Evolutionary conservation across 2,888 invertebrate genomes (phyloP).

Genomic region (Microplitis deprimator): DNA sequence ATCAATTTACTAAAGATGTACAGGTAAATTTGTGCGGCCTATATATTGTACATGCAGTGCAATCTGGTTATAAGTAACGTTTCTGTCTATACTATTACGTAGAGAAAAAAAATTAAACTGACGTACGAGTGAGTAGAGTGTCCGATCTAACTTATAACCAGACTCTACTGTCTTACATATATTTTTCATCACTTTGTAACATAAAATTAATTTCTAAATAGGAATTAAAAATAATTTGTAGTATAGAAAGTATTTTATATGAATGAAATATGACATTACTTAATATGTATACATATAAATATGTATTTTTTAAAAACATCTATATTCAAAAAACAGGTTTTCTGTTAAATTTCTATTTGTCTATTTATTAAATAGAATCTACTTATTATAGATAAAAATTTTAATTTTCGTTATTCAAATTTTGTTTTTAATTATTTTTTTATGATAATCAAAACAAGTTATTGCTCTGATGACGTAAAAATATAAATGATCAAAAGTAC

Average conservation of each 20-base stretch:
- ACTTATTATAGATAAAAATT: neutral
- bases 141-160: too few relatives aligned
- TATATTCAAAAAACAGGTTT: constrained; percentile 2
- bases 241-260: neutral
- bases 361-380: neutral
- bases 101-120: too few relatives aligned
- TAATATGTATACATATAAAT: neutral
- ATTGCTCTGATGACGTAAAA: constrained; percentile 19
- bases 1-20: constrained; percentile 88
- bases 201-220: neutral
- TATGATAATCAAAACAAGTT: constrained; percentile 35
- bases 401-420: constrained; percentile 6
- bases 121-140: too few relatives aligned
- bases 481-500: constrained; percentile 30
- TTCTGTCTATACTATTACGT: too few relatives aligned
- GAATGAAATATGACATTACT: neutral
- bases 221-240: neutral
- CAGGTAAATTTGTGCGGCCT: constrained; percentile 74
- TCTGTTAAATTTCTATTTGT: neutral
- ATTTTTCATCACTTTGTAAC: neutral
- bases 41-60: too few relatives aligned
- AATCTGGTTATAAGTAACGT: too few relatives aligned
- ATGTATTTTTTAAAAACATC: neutral
- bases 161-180: neutral
- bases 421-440: neutral